phyloP scores from a whole-genome alignment of 2,797 vertebrate genomes.

The Halcyon badia region DNA sequence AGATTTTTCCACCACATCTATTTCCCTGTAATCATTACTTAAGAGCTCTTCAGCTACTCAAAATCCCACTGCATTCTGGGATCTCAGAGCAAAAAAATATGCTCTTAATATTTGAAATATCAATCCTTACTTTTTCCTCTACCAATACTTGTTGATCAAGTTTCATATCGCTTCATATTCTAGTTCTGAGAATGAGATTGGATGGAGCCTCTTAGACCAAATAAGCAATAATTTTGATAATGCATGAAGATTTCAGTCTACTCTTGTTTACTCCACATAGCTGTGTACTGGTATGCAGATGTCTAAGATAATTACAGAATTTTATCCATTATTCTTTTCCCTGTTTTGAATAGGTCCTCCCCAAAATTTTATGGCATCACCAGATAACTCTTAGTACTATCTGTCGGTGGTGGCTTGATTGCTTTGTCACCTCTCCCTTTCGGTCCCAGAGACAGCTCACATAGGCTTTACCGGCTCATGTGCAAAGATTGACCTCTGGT shows the following conservation, averaged over 20 bases:
- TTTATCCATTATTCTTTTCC: neutral
- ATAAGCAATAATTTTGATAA: neutral
- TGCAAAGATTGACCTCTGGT: conserved; percentile 25
- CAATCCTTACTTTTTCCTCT: neutral
- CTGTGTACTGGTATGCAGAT: neutral
- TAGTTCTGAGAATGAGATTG: neutral
- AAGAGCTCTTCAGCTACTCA: neutral
- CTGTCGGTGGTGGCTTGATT: neutral
- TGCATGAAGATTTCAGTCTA: neutral
- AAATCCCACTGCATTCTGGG: neutral
- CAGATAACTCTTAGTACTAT: neutral
- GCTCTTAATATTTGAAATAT: neutral
- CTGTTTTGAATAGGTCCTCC: neutral
- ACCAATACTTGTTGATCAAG: neutral
- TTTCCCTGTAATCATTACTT: neutral
- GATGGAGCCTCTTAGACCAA: neutral
- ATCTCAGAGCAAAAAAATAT: neutral
- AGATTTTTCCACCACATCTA: neutral
- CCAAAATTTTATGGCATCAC: neutral
- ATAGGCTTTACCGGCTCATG: neutral
- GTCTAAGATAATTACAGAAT: neutral
- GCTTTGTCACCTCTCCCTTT: neutral
- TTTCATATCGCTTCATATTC: neutral
- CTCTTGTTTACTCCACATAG: neutral
- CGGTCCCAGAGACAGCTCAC: neutral